Base-by-base conservation (phyloP, 2,888 invertebrate genomes). In the Atethmia centrago region DNA sequence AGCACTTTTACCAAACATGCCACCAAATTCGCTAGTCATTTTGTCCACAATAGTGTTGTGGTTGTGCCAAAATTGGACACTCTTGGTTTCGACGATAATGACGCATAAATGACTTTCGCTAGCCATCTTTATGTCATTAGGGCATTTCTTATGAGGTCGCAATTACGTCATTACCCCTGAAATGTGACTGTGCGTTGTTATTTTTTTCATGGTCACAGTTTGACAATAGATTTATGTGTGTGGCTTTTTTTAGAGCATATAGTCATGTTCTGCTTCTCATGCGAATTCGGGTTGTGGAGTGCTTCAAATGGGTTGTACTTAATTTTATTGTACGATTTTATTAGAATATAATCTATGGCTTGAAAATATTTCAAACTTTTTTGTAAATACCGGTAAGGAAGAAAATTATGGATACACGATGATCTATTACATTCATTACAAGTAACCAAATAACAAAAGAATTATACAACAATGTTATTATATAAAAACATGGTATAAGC, bases 161-260 rank as follows among this genome's bases (percentile, higher is more conserved):
- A 87, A 84, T 88, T 89, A 86, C 85, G 87, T 88, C 82, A 89
- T 88, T 88, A 88, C 70, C 77, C 71, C 40, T 67, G 31, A 85
- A 77, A 77, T 79, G 72, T 76, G 70, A 61, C 36, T 67, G 74
- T 68, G 25, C n/a, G 10, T 70, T 68, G 71, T 74, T 70, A 53
- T 69, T 58, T 42, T 68, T 78, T 67, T 76, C 55, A 71, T 69
- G 58, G 51, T 61, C 69, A 72, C 12, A 58, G 36, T 64, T 59
- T 62, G 56, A 83, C 71, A 84, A 84, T 74, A 67, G 79, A 63
- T 67, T 56, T 71, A n/a, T 58, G 59, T 73, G 45, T 61, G 56
- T 64, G 66, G 56, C 25, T 74, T 80, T 68, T 53, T 75, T 49
- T 62, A 19, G 51, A 55, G 1, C 14, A 14, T 58, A 64, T 63